Conservation (phyloP, 2,113 vertebrate species). For the Pollimyrus isidori region DNA sequence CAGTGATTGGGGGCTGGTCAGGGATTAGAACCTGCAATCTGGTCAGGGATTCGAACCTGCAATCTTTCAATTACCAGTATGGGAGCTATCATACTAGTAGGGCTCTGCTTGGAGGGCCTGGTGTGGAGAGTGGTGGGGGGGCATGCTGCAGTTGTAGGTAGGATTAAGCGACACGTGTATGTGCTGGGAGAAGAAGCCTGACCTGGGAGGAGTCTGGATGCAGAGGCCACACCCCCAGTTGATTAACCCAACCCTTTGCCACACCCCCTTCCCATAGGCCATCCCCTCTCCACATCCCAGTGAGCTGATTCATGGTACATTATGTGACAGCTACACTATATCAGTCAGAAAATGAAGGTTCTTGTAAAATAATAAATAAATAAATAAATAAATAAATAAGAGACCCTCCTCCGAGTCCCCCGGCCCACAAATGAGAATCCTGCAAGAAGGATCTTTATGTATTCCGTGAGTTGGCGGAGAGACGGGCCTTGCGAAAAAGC, state of each 20-base stretch:
- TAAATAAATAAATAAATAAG: slow-evolving; percentile 20
- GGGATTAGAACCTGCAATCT: too few species aligned
- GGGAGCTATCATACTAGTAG: slow-evolving; percentile 45
- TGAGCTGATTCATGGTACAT: slow-evolving; percentile 80
- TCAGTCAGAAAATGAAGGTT: slow-evolving; percentile 81
- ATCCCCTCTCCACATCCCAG: slow-evolving; percentile 34
- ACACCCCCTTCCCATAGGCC: neutral
- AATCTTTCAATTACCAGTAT: neutral
- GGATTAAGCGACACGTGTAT: slow-evolving; percentile 80
- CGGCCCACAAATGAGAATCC: slow-evolving; percentile 76
- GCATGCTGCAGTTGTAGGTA: slow-evolving; percentile 72
- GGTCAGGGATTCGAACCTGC: too few species aligned
- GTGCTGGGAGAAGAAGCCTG: slow-evolving; percentile 72
- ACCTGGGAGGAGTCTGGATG: slow-evolving; percentile 69
- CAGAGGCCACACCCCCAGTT: slow-evolving; percentile 71
- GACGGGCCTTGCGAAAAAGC: slow-evolving; percentile 72
- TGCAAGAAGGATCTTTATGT: slow-evolving; percentile 82
- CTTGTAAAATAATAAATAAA: slow-evolving; percentile 34
- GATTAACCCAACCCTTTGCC: slow-evolving; percentile 63
- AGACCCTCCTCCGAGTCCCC: slow-evolving; percentile 68
- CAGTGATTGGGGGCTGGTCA: too few species aligned
- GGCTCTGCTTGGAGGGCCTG: slow-evolving; percentile 59
- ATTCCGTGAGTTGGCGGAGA: slow-evolving; percentile 65
- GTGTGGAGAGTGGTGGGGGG: slow-evolving; percentile 56
- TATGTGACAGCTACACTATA: slow-evolving; percentile 76